Percentiles rank a stretch among this genome's conserved stretches.
phyloP scores from a whole-genome alignment of 2,888 invertebrate species.

The Apeira syringaria region DNA sequence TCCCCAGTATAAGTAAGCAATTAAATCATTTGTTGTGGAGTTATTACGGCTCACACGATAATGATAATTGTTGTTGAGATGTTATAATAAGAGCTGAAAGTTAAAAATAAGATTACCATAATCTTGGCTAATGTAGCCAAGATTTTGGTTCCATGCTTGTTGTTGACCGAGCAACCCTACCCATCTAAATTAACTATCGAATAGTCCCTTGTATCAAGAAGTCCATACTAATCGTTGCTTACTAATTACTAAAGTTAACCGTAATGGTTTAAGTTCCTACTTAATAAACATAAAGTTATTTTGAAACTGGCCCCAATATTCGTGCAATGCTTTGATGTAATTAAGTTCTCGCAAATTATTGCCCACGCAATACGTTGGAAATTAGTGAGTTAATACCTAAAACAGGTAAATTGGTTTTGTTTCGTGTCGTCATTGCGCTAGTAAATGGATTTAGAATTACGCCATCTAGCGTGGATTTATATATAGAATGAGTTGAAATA shows the following conservation, averaged over 20 bases:
- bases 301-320: constrained; percentile 6
- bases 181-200: constrained; percentile 1
- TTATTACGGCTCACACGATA: no score
- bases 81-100: no score
- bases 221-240: constrained; percentile 10
- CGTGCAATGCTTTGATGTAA: constrained; percentile 11
- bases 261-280: constrained; percentile 18
- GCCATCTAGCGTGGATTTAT: neutral
- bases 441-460: neutral
- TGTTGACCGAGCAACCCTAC: neutral
- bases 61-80: no score
- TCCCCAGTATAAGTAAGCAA: no score
- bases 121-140: no score
- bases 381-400: constrained; percentile 5
- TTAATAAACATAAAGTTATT: constrained; percentile 18
- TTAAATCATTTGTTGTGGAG: no score
- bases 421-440: neutral
- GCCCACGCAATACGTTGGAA: constrained; percentile 1
- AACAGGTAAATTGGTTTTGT: neutral
- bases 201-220: neutral
- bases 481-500: neutral
- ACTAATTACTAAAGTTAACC: constrained; percentile 18
- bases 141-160: no score
- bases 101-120: no score
- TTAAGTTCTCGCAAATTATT: constrained; percentile 15